Conservation (phyloP, 2,797 vertebrate species). For the Bryconaethiops microstoma region DNA sequence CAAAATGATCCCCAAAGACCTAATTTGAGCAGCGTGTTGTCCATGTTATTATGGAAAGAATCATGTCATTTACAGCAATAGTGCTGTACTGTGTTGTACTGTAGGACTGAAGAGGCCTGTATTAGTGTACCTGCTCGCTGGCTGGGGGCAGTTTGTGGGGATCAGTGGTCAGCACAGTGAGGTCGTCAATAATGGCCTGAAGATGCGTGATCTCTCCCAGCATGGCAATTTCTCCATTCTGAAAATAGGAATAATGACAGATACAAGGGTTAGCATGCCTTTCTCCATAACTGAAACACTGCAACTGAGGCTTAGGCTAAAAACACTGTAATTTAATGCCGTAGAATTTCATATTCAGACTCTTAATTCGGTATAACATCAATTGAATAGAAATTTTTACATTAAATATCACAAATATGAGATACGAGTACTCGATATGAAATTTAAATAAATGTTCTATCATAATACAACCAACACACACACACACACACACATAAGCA, state of each 20-base stretch:
- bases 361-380: background rate
- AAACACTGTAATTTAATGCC: background rate
- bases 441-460: too few species aligned
- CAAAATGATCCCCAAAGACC: background rate
- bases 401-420: too few species aligned
- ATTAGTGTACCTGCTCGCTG: constrained; percentile 88
- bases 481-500: too few species aligned
- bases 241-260: constrained; percentile 17
- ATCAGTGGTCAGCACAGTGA: constrained; percentile 89
- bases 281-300: background rate
- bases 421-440: too few species aligned
- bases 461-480: too few species aligned
- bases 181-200: constrained; percentile 96
- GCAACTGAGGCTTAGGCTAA: background rate
- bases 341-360: background rate
- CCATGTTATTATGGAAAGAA: background rate
- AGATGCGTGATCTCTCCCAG: constrained; percentile 97
- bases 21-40: background rate
- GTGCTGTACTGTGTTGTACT: background rate
- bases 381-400: background rate
- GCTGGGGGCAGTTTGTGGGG: constrained; percentile 95
- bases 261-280: background rate
- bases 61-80: background rate
- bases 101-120: background rate
- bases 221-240: constrained; percentile 98